Percentiles rank a stretch among this genome's conserved stretches.
Evolutionary conservation across 1,140 invertebrate species (phyloP).

Genomic region (Drosophila nikananu): DNA sequence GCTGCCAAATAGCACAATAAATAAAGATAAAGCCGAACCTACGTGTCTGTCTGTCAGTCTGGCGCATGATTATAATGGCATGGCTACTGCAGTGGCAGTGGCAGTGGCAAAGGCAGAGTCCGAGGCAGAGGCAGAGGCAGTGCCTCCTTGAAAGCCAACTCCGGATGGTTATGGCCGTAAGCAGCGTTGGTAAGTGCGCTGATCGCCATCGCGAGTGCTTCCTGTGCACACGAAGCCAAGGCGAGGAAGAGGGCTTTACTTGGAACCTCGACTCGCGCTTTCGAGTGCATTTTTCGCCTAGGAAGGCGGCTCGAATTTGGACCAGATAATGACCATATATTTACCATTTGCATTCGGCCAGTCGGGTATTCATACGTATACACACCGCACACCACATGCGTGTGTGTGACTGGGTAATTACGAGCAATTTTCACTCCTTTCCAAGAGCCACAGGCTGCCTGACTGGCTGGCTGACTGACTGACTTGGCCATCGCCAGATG

Average conservation of each 20-base stretch:
- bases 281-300: constrained; percentile 57
- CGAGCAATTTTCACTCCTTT: constrained; percentile 82
- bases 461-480: constrained; percentile 55
- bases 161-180: constrained; percentile 67
- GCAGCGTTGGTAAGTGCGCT: constrained; percentile 73
- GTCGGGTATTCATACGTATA: neutral
- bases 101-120: constrained; percentile 5
- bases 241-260: constrained; percentile 35
- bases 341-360: constrained; percentile 68
- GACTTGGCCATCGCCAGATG: constrained; percentile 49
- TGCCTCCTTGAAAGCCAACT: constrained; percentile 38
- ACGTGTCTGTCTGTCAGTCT: constrained; percentile 43
- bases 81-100: constrained; percentile 44
- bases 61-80: constrained; percentile 71
- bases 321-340: constrained; percentile 79
- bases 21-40: constrained; percentile 46
- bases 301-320: constrained; percentile 68
- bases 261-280: constrained; percentile 36
- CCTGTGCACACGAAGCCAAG: constrained; percentile 50
- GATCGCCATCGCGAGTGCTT: constrained; percentile 81
- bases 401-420: constrained; percentile 69
- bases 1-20: constrained; percentile 55
- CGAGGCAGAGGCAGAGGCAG: constrained; percentile 39
- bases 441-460: constrained; percentile 60
- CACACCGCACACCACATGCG: constrained; percentile 25